Evolutionary conservation across 2,113 vertebrate species (phyloP).

Genomic region (Pelusios castaneus): DNA sequence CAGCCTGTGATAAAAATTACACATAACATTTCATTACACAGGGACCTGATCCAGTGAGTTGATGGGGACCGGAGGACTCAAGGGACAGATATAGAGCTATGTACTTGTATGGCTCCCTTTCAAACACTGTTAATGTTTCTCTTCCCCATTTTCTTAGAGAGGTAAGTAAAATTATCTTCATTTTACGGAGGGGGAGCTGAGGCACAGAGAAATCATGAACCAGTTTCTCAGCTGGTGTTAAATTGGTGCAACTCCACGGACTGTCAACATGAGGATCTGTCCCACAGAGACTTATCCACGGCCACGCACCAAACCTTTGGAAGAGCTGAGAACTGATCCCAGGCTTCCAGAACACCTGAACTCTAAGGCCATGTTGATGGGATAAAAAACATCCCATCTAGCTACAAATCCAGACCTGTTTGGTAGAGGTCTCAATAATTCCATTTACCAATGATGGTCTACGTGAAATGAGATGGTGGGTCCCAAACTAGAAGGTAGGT

Average conservation of each 20-base stretch:
- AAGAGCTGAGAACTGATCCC: neutral
- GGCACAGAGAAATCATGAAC: neutral
- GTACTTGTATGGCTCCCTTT: neutral
- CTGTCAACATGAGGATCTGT: neutral
- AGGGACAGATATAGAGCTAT: neutral
- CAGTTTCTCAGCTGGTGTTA: no score
- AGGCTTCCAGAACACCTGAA: neutral
- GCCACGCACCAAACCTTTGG: no score
- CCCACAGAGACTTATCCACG: neutral
- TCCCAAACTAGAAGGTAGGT: rapidly evolving
- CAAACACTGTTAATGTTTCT: neutral
- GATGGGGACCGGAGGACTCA: neutral
- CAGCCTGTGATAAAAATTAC: neutral
- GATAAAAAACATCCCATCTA: neutral
- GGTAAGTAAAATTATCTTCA: neutral
- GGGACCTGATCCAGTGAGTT: neutral
- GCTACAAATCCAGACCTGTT: neutral
- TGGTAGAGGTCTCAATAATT: neutral
- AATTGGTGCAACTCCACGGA: neutral
- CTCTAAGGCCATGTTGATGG: neutral
- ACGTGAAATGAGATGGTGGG: neutral
- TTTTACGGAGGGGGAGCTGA: neutral
- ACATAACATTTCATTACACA: neutral
- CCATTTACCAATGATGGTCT: neutral
- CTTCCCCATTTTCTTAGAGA: neutral